phyloP scores from a whole-genome alignment of 2,797 vertebrate genomes.

The Orestias chungarensis region DNA sequence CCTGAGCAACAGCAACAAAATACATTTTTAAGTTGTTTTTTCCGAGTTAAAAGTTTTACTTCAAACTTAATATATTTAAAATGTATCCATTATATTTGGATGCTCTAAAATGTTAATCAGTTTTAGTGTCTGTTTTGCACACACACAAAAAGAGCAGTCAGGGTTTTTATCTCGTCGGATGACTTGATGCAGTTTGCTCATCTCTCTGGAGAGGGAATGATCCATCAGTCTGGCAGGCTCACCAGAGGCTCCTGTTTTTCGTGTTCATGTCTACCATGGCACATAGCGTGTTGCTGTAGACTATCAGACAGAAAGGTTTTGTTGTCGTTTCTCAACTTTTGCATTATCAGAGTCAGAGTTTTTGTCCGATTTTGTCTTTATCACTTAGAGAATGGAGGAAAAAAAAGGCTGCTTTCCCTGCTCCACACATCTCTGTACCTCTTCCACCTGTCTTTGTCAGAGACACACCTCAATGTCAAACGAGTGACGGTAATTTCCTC shows the following conservation, averaged over 20 bases:
- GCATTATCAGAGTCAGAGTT: slow-evolving; percentile 19
- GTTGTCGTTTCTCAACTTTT: slow-evolving; percentile 2
- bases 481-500: slow-evolving; percentile 40
- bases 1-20: neutral
- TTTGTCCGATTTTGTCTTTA: slow-evolving; percentile 1
- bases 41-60: neutral
- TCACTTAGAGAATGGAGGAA: slow-evolving; percentile 8
- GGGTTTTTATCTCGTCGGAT: neutral
- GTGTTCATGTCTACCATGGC: slow-evolving; percentile 9
- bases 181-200: slow-evolving; percentile 26
- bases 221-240: slow-evolving; percentile 28
- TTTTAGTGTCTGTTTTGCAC: neutral
- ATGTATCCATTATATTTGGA: neutral
- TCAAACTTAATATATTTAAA: neutral
- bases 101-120: neutral
- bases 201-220: slow-evolving; percentile 30
- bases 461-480: slow-evolving; percentile 23
- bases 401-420: neutral
- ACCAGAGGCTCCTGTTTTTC: slow-evolving; percentile 19
- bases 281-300: neutral
- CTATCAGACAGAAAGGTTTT: slow-evolving; percentile 5
- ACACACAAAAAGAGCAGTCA: neutral
- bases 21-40: neutral
- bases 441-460: slow-evolving; percentile 13
- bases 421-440: slow-evolving; percentile 6